These are phyloP conservation scores for Hipparchia sbordonii DNA, from an alignment of 2,888 invertebrate species.

Conservation along the genomic window DNA sequence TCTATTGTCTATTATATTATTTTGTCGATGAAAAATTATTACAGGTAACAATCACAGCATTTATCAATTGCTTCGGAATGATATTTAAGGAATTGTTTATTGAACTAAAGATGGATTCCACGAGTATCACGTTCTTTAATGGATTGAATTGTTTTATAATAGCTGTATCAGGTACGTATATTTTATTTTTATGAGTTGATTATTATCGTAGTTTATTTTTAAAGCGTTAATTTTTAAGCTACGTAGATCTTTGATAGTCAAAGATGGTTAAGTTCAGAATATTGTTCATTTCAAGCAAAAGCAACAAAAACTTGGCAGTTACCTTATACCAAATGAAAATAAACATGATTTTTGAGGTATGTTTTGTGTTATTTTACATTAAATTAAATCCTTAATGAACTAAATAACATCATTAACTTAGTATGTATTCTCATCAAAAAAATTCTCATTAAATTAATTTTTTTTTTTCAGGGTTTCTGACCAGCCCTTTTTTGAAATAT, in stretches of 20 bases:
- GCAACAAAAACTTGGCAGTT: too few species aligned
- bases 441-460: background rate
- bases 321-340: too few species aligned
- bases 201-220: background rate
- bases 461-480: constrained; percentile 56
- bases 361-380: too few species aligned
- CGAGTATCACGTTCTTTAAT: constrained; percentile 51
- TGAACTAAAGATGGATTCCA: constrained; percentile 55
- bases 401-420: too few species aligned
- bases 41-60: constrained; percentile 18
- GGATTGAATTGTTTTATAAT: constrained; percentile 49
- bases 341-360: too few species aligned
- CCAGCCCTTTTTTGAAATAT: constrained; percentile 53
- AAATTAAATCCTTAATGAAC: too few species aligned
- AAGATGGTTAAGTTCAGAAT: too few species aligned
- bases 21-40: background rate
- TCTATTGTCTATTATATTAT: too few species aligned
- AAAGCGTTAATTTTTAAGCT: too few species aligned
- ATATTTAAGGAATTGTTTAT: constrained; percentile 64
- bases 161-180: constrained; percentile 54
- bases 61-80: constrained; percentile 54
- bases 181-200: background rate
- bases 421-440: background rate
- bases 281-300: too few species aligned
- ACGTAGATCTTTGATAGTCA: too few species aligned